A percentile compares a stretch with the other conserved stretches of the same genome.
phyloP scores from a whole-genome alignment of 2,113 vertebrate genomes.

The Ariopsis seemanni region DNA sequence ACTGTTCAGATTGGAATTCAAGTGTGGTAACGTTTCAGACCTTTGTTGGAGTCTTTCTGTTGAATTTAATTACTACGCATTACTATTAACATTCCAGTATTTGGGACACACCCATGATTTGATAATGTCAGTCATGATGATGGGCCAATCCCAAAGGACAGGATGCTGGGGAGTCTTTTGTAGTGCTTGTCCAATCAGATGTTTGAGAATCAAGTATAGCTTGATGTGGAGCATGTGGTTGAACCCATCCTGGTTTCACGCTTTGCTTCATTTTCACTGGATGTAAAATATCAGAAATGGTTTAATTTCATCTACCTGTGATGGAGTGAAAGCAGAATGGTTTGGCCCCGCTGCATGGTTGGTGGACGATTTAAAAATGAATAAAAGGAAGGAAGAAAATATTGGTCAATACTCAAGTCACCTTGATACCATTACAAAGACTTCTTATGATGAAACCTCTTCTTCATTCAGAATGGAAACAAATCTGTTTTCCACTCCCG shows the following conservation, averaged over 20 bases:
- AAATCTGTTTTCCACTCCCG: slow-evolving; percentile 57
- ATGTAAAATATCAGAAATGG: not conserved
- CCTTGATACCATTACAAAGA: slow-evolving; percentile 60
- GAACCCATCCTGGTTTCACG: slow-evolving; percentile 24
- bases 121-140: slow-evolving; percentile 63
- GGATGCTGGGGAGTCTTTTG: slow-evolving; percentile 55
- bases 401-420: slow-evolving; percentile 70
- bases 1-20: not conserved
- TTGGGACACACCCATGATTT: slow-evolving; percentile 63
- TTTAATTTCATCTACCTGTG: slow-evolving; percentile 13
- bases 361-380: slow-evolving; percentile 52
- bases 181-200: slow-evolving; percentile 30
- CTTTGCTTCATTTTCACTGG: slow-evolving; percentile 16
- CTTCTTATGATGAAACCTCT: slow-evolving; percentile 59
- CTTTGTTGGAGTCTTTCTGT: too few species aligned
- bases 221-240: slow-evolving; percentile 16
- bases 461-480: slow-evolving; percentile 44
- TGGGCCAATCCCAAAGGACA: slow-evolving; percentile 63
- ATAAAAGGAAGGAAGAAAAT: slow-evolving; percentile 55
- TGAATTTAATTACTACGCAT: not conserved
- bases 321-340: slow-evolving; percentile 20
- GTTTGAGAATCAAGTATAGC: slow-evolving; percentile 41
- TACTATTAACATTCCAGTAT: not conserved
- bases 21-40: not conserved
- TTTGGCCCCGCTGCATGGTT: slow-evolving; percentile 13